Evolutionary conservation across 2,797 vertebrate species (phyloP), one percentile per base, ranked within the genome.

Genomic region (Toxotes lorentzi): DNA sequence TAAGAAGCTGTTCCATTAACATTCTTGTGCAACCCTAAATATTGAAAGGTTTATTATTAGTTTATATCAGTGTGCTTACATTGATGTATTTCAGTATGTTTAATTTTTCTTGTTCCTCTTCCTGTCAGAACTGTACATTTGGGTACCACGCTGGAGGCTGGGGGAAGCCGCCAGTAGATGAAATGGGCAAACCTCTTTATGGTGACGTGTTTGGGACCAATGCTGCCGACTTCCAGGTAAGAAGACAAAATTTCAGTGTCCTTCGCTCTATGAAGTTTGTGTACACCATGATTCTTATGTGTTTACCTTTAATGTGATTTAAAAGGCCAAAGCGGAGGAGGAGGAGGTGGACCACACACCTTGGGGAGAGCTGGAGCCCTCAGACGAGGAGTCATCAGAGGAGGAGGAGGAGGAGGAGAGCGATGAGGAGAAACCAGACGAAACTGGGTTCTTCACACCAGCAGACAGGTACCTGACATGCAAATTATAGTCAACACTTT

Each of bases 151-250:
- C 97, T 0, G 97, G 97, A 4, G 97, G 97, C 30, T 98, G 97
- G 97, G 97, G 97, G 1, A 98, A 98, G 56, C 97, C 97, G 0
- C 97, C 97, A 0, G 97, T 98, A 0, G 97, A 98, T 5, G 97
- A 98, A 86, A 97, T 96, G 2, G 97, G 97, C n/a, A 97, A 97
- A 72, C 97, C 97, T 0, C 96, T 98, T 1, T 98, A 98, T 0
- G 97, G 97, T 0, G 97, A 98, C 0, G 97, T 98, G 86, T 98
- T 98, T 5, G 97, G 97, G 50, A 98, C 97, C 88, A 98, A 98
- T 6, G 89, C 97, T 0, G 84, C 92, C 8, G 97, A 98, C 86
- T 98, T 98, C 93, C 97, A 97, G 96, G 97, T 97, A 83, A 86
- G 1, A 51, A 73, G 0, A 64, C 17, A 59, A 1, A 10, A 19